Evolutionary conservation across 2,797 vertebrate genomes (phyloP).

Genomic region (Acropternis orthonyx): DNA sequence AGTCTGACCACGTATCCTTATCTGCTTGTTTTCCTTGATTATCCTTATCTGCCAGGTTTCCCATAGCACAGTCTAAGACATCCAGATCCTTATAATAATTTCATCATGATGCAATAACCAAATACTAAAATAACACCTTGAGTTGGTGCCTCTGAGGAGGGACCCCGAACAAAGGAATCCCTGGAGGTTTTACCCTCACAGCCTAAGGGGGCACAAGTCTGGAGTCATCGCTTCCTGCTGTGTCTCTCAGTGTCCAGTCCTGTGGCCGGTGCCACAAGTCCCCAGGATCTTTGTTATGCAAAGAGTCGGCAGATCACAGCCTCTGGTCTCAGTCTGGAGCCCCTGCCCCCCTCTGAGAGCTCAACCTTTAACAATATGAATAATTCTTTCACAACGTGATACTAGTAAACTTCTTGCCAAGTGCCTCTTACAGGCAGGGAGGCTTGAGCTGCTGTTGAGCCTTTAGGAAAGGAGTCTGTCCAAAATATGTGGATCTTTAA

Average conservation of each 20-base stretch:
- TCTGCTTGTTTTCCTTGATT: too few relatives aligned
- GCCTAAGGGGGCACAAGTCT: neutral
- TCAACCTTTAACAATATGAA: too few relatives aligned
- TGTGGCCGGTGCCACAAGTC: neutral
- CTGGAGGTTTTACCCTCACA: neutral
- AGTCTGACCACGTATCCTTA: neutral
- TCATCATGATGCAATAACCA: neutral
- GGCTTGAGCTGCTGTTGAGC: neutral
- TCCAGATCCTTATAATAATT: neutral
- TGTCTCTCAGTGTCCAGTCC: too few relatives aligned
- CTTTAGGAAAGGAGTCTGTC: neutral
- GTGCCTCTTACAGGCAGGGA: neutral
- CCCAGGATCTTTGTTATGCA: too few relatives aligned
- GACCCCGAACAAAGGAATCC: neutral
- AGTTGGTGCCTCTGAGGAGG: neutral
- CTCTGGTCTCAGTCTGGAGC: neutral
- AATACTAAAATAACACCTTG: neutral
- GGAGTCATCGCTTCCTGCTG: fast-evolving
- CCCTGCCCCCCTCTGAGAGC: neutral
- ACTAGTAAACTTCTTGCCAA: neutral
- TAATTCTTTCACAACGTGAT: neutral
- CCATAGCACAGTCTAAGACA: neutral
- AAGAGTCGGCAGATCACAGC: neutral
- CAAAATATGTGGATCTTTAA: neutral
- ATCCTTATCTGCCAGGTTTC: too few relatives aligned